Evolutionary conservation across 1,140 invertebrate genomes (phyloP).

Genomic region (Diuraphis noxia): DNA sequence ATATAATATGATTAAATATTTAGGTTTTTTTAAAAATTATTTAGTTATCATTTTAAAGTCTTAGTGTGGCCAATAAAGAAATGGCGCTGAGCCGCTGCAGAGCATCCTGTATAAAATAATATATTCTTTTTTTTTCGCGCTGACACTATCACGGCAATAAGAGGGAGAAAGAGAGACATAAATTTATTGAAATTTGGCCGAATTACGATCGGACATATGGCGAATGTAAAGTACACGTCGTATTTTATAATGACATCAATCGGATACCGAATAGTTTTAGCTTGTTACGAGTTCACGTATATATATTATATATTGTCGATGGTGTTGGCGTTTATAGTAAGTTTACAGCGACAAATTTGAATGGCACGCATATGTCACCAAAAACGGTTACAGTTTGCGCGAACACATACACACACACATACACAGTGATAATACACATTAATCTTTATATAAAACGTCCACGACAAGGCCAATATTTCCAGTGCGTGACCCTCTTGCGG

Average conservation of each 20-base stretch:
- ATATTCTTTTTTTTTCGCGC: not conserved
- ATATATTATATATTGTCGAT: not conserved
- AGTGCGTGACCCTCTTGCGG: constrained; percentile 26
- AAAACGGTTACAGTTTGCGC: not conserved
- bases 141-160: not conserved
- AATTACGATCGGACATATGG: not conserved
- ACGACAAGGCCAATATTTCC: constrained; percentile 47
- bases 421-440: not conserved
- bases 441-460: constrained; percentile 48
- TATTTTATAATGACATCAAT: not conserved
- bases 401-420: not conserved
- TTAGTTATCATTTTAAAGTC: not conserved
- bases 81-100: not conserved
- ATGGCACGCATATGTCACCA: not conserved
- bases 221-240: not conserved
- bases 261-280: not conserved
- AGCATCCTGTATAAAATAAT: not conserved
- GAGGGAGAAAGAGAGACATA: not conserved
- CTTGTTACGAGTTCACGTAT: not conserved
- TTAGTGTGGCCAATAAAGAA: not conserved
- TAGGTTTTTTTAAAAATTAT: too few species aligned
- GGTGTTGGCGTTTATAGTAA: not conserved
- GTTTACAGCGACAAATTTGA: not conserved
- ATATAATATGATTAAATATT: not conserved
- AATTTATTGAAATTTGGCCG: not conserved